Conservation (phyloP, 2,797 vertebrate genomes). For the Oreochromis mossambicus region DNA sequence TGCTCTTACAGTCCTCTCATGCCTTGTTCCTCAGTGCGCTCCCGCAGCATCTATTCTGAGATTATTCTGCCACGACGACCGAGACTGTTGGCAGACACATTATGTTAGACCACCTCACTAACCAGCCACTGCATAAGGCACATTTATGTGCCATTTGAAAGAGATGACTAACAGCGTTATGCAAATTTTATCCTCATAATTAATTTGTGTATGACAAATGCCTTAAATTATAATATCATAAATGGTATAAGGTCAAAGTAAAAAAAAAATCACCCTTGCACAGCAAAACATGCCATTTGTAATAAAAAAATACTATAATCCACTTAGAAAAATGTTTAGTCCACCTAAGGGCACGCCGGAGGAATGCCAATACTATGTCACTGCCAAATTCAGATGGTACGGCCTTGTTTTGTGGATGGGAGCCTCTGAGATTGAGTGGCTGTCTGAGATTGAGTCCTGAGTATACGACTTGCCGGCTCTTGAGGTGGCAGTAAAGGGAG, state of each 20-base stretch:
- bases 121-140: constrained; percentile 21
- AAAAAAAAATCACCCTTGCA: neutral
- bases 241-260: constrained; percentile 8
- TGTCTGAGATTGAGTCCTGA: constrained; percentile 22
- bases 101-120: constrained; percentile 28
- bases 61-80: constrained; percentile 48
- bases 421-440: constrained; percentile 49
- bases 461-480: constrained; percentile 33
- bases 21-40: constrained; percentile 59
- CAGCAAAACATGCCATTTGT: neutral
- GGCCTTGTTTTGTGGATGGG: constrained; percentile 41
- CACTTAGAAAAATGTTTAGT: constrained; percentile 1
- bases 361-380: constrained; percentile 29
- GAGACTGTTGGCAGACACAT: constrained; percentile 58
- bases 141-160: constrained; percentile 20
- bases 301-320: constrained; percentile 5
- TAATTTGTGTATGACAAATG: constrained; percentile 23
- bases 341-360: neutral
- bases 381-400: constrained; percentile 42
- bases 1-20: constrained; percentile 59
- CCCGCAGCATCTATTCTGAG: constrained; percentile 62
- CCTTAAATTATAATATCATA: constrained; percentile 28
- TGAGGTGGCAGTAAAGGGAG: constrained; percentile 12
- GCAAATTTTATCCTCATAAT: constrained; percentile 46
- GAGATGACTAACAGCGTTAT: constrained; percentile 53